phyloP scores from a whole-genome alignment of 1,140 invertebrate species.

The Leptinotarsa lineolata region DNA sequence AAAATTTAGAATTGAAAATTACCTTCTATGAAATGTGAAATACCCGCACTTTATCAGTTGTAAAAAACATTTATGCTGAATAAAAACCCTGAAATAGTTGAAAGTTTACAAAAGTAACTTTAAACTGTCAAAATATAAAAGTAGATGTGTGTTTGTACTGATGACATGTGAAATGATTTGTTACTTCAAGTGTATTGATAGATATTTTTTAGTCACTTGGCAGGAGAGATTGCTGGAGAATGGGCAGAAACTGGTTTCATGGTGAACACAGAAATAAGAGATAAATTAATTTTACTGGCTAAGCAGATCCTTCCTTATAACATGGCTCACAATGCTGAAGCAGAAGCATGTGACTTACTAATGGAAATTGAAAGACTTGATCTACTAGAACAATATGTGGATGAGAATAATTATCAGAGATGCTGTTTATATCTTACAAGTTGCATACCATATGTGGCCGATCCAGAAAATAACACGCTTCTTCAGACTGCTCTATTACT shows the following conservation, averaged over 20 bases:
- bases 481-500: slow-evolving; percentile 85
- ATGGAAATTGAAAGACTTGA: slow-evolving; percentile 97
- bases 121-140: too few relatives aligned
- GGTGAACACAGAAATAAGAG: slow-evolving; percentile 61
- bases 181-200: too few relatives aligned
- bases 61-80: too few relatives aligned
- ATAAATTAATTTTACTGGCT: slow-evolving; percentile 75
- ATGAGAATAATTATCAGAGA: slow-evolving; percentile 88
- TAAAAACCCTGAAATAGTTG: too few relatives aligned
- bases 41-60: too few relatives aligned
- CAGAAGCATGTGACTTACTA: slow-evolving; percentile 96
- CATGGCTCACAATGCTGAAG: slow-evolving; percentile 99
- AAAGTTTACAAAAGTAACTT: too few relatives aligned
- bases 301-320: slow-evolving; percentile 94
- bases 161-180: too few relatives aligned
- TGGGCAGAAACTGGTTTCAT: slow-evolving; percentile 77
- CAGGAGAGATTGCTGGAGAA: slow-evolving; percentile 92
- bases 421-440: slow-evolving; percentile 96
- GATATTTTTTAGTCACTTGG: slow-evolving; percentile 70
- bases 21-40: too few relatives aligned
- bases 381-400: slow-evolving; percentile 88
- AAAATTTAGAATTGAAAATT: too few relatives aligned
- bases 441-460: slow-evolving; percentile 96
- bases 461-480: slow-evolving; percentile 93
- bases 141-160: too few relatives aligned